Conservation (phyloP, 2,888 invertebrate species). For the Drosophila paucipuncta region DNA sequence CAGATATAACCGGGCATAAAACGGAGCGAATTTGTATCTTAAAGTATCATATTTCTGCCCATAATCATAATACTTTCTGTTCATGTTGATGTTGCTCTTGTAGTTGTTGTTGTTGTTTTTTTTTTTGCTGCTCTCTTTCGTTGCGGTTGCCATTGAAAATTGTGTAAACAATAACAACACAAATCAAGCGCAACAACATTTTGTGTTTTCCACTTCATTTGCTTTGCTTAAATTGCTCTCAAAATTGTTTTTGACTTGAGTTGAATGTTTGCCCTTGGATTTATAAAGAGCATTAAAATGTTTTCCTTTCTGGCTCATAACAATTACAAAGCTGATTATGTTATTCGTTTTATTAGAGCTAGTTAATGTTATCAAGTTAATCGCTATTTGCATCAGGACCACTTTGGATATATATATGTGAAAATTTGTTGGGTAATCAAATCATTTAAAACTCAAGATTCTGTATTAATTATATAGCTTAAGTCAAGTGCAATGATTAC, state of each 20-base stretch:
- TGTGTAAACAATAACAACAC: conserved; percentile 41
- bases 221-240: conserved; percentile 13
- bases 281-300: conserved; percentile 26
- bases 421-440: neutral
- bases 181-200: conserved; percentile 63
- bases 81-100: conserved; percentile 1
- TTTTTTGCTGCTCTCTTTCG: neutral
- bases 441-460: neutral
- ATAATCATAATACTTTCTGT: conserved; percentile 60
- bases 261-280: conserved; percentile 5
- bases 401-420: neutral
- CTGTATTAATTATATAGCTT: neutral
- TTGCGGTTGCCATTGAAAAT: conserved; percentile 34
- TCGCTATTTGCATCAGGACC: neutral
- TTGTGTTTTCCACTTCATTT: conserved; percentile 49
- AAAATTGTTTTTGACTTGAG: conserved; percentile 20
- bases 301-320: conserved; percentile 9
- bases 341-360: conserved; percentile 17
- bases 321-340: conserved; percentile 58
- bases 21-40: conserved; percentile 60
- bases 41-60: conserved; percentile 67
- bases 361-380: neutral
- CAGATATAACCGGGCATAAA: conserved; percentile 62
- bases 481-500: neutral
- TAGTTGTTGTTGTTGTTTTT: neutral